Evolutionary conservation across 53 echinoderm and acorn worm species (phyloP), one percentile per base, ranked within the genome.

Genomic region (Henricia sp.): DNA sequence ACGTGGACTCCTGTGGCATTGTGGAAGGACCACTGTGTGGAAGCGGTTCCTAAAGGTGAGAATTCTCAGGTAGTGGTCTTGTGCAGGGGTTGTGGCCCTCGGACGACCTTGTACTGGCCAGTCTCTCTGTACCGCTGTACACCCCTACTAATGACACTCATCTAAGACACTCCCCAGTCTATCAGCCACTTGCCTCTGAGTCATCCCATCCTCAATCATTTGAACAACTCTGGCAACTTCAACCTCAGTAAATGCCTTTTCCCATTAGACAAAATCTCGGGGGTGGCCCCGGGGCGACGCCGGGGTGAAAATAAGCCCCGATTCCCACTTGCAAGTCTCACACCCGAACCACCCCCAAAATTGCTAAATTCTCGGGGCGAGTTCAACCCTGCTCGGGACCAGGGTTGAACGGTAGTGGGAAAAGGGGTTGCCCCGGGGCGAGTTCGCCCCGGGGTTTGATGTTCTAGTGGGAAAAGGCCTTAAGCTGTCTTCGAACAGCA

Each of bases 191-290:
- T 58, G 59, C 23, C 28, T 20, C 59, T 58, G 59, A 58, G 59
- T 58, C 59, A 58, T 58, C 59, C 59, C 59, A 58, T 58, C 19
- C n/a, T 58, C 59, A 58, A 58, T 58, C 59, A 58, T 58, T 66
- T 66, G 66, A 32, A 66, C 66, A 13, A 34, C 66, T 66, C 66
- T 66, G 66, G 66, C 12, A 37, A 66, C 66, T 66, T 66, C 66
- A 34, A 66, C 66, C 32, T 66, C 66, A 34, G 66, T 66, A 59
- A 59, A n/a, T n/a, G n/a, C n/a, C n/a, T n/a, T n/a, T n/a, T n/a
- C n/a, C n/a, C n/a, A n/a, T n/a, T n/a, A n/a, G n/a, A n/a, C n/a
- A n/a, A n/a, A n/a, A n/a, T n/a, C n/a, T n/a, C n/a, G n/a, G n/a
- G n/a, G n/a, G n/a, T n/a, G n/a, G n/a, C n/a, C n/a, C n/a, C n/a